Percentiles rank a stretch among this genome's conserved stretches.
Conservation (phyloP, 2,888 invertebrate species). For the Caenorhabditis parvicauda region DNA sequence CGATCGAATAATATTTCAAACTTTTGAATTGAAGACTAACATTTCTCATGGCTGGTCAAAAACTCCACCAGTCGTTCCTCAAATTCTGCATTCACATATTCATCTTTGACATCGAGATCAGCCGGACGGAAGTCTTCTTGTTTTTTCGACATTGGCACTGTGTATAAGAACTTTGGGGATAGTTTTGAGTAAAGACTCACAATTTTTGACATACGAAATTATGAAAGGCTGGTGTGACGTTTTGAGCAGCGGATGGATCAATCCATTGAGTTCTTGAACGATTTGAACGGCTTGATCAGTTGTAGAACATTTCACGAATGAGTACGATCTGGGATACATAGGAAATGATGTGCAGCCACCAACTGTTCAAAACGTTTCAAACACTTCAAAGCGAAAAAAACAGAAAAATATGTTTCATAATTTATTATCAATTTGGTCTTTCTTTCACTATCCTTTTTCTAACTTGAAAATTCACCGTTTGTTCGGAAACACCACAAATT, state of each 20-base stretch:
- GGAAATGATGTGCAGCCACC: too few species aligned
- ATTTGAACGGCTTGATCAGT: slow-evolving; percentile 26
- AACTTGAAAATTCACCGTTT: slow-evolving; percentile 19
- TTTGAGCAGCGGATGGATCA: slow-evolving; percentile 20
- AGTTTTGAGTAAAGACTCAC: slow-evolving; percentile 15
- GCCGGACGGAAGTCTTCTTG: slow-evolving; percentile 29
- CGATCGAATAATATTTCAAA: too few species aligned
- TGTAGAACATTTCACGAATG: slow-evolving; percentile 40
- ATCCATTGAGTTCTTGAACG: slow-evolving; percentile 33
- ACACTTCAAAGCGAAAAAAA: background rate
- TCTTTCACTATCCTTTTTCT: background rate
- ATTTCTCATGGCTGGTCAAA: slow-evolving; percentile 20
- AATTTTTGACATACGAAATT: slow-evolving; percentile 33
- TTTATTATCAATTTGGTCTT: background rate
- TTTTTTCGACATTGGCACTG: slow-evolving; percentile 33
- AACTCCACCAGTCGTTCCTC: slow-evolving; percentile 25
- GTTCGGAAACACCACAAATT: slow-evolving; percentile 46
- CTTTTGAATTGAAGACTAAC: slow-evolving; percentile 6
- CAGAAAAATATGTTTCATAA: background rate
- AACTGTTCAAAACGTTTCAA: background rate
- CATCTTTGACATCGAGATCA: slow-evolving; percentile 39
- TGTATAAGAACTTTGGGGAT: slow-evolving; percentile 2
- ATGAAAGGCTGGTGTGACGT: slow-evolving; percentile 44
- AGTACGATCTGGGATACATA: slow-evolving; percentile 33
- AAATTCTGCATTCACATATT: slow-evolving; percentile 34